Conservation (phyloP, 1,140 invertebrate species). For the Saccostrea cuccullata region DNA sequence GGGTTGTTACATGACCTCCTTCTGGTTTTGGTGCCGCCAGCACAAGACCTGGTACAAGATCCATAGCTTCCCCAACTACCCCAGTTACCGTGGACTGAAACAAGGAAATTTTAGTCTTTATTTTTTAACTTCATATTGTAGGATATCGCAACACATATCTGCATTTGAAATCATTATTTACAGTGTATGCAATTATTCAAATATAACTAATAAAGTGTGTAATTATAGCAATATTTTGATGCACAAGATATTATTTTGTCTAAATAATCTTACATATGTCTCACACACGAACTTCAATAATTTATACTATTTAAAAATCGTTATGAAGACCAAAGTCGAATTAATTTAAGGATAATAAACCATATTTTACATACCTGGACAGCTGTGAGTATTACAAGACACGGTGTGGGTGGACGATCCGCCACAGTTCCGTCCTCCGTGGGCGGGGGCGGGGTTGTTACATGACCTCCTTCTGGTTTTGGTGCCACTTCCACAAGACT, state of each 20-base stretch:
- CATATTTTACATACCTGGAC: conserved; percentile 5
- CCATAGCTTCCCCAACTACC: conserved; percentile 63
- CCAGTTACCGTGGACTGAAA: conserved; percentile 63
- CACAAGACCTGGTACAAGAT: conserved; percentile 63
- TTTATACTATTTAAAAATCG: too few relatives aligned
- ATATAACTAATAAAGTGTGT: too few relatives aligned
- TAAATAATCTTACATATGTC: too few relatives aligned
- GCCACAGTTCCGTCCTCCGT: conserved; percentile 62
- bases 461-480: conserved; percentile 58
- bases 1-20: conserved; percentile 61
- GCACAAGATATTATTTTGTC: too few relatives aligned
- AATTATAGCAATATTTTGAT: too few relatives aligned
- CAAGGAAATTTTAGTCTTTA: neutral
- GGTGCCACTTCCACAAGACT: conserved; percentile 60
- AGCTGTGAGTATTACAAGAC: conserved; percentile 23
- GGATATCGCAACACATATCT: too few relatives aligned
- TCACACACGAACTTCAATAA: too few relatives aligned
- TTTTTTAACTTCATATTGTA: too few relatives aligned
- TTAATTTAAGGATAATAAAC: too few relatives aligned
- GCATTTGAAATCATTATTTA: too few relatives aligned
- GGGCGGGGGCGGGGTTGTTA: conserved; percentile 57
- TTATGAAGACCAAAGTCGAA: too few relatives aligned
- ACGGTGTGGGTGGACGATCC: conserved; percentile 41
- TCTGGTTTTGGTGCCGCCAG: conserved; percentile 55
- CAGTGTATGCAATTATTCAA: too few relatives aligned